Conservation (phyloP, 2,888 invertebrate genomes). For the Thalpophila matura region DNA sequence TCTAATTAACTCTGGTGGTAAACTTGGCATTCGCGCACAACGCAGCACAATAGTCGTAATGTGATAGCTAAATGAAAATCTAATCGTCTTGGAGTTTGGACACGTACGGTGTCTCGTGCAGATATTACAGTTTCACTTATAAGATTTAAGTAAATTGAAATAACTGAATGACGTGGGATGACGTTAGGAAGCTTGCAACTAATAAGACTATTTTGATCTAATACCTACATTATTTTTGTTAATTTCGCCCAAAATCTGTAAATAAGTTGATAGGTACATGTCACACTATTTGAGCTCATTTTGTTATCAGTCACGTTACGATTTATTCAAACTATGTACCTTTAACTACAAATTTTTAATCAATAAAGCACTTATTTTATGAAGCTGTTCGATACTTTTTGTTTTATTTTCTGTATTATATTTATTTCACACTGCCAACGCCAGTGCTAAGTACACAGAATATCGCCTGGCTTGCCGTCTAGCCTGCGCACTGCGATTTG, state of each 20-base stretch:
- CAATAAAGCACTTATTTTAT: conserved; percentile 90
- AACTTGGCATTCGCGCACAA: conserved; percentile 13
- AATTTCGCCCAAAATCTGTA: conserved; percentile 73
- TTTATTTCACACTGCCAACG: neutral
- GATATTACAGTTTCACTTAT: conserved; percentile 10
- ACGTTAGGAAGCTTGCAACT: conserved; percentile 58
- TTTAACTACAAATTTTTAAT: conserved; percentile 85
- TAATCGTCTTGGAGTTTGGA: conserved; percentile 22
- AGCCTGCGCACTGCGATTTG: too few relatives aligned
- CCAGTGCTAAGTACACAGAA: neutral
- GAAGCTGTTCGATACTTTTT: conserved; percentile 81
- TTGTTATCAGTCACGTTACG: conserved; percentile 79
- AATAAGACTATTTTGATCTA: conserved; percentile 62
- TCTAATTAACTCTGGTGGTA: too few relatives aligned
- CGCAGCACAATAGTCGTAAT: conserved; percentile 21
- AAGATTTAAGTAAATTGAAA: conserved; percentile 8
- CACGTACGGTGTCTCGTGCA: conserved; percentile 13
- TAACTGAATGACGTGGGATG: conserved; percentile 28
- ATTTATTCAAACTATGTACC: conserved; percentile 80
- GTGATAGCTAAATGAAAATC: conserved; percentile 11
- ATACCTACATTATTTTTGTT: conserved; percentile 61
- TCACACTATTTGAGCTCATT: conserved; percentile 68
- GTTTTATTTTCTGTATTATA: conserved; percentile 68
- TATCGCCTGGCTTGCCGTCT: neutral
- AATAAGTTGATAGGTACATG: conserved; percentile 71